These are phyloP conservation scores for Leptodactylus fuscus DNA, from an alignment of 2,113 vertebrate species.

Conservation along the genomic window DNA sequence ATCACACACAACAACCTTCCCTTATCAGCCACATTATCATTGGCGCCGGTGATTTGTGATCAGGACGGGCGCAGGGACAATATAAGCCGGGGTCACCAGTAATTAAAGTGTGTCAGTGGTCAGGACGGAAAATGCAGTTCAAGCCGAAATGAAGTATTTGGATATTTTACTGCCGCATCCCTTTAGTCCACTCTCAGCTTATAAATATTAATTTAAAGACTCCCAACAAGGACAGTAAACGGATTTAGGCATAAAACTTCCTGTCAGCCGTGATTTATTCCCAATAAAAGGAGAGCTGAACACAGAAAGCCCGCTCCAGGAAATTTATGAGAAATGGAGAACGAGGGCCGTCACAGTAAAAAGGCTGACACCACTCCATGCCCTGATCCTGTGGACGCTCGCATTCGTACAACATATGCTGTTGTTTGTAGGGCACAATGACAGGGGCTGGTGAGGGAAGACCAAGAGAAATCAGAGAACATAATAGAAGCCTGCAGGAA, in stretches of 20 bases:
- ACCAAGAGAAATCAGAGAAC: background rate
- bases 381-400: constrained; percentile 51
- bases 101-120: constrained; percentile 78
- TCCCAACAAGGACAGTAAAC: constrained; percentile 83
- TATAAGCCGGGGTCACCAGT: constrained; percentile 69
- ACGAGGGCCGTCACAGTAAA: constrained; percentile 74
- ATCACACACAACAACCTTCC: constrained; percentile 58
- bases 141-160: constrained; percentile 73
- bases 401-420: constrained; percentile 64
- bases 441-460: background rate
- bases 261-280: constrained; percentile 81
- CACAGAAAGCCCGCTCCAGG: constrained; percentile 74
- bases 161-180: constrained; percentile 76
- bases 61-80: constrained; percentile 51
- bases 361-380: constrained; percentile 64
- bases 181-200: constrained; percentile 75
- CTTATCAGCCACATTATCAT: constrained; percentile 64
- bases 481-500: too few relatives aligned
- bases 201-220: constrained; percentile 89
- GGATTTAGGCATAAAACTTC: constrained; percentile 83
- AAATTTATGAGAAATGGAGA: constrained; percentile 80
- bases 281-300: constrained; percentile 76
- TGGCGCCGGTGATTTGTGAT: constrained; percentile 71
- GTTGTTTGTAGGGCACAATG: background rate
- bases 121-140: constrained; percentile 70